A percentile compares a stretch with the other conserved stretches of the same genome.
Conservation (phyloP, 2,888 invertebrate genomes). For the Hylaea fasciaria region DNA sequence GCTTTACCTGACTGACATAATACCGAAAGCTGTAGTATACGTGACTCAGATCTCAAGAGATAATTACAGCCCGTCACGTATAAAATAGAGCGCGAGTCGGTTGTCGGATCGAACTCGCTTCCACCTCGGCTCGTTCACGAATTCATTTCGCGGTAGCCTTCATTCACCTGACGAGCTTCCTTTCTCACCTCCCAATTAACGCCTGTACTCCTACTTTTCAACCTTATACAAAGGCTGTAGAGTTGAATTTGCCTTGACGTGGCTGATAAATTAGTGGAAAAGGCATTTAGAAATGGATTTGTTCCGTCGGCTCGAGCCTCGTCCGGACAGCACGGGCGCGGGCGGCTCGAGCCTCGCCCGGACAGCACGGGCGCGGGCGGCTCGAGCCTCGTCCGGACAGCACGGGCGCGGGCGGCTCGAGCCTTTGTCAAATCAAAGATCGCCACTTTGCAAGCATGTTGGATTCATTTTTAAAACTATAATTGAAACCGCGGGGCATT, state of each 20-base stretch:
- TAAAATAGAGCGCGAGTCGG: neutral
- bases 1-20: neutral
- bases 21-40: neutral
- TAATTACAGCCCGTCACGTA: neutral
- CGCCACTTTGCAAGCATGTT: neutral
- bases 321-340: slow-evolving; percentile 5
- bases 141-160: slow-evolving; percentile 9
- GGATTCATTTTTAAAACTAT: slow-evolving; percentile 6
- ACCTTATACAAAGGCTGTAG: neutral
- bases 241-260: slow-evolving; percentile 2
- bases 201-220: neutral
- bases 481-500: neutral
- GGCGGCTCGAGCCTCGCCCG: slow-evolving; percentile 9
- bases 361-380: slow-evolving; percentile 8
- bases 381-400: slow-evolving; percentile 5
- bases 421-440: slow-evolving; percentile 11
- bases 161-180: slow-evolving; percentile 23
- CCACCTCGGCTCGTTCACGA: neutral
- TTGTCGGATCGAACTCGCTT: neutral
- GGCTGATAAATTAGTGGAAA: slow-evolving; percentile 7
- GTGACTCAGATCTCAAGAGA: neutral
- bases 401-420: slow-evolving; percentile 10
- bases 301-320: slow-evolving; percentile 13
- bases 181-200: slow-evolving; percentile 19
- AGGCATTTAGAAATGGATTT: slow-evolving; percentile 22